These are phyloP conservation scores for Callorhinus ursinus DNA, from an alignment of 2,113 vertebrate species.

Conservation along the genomic window DNA sequence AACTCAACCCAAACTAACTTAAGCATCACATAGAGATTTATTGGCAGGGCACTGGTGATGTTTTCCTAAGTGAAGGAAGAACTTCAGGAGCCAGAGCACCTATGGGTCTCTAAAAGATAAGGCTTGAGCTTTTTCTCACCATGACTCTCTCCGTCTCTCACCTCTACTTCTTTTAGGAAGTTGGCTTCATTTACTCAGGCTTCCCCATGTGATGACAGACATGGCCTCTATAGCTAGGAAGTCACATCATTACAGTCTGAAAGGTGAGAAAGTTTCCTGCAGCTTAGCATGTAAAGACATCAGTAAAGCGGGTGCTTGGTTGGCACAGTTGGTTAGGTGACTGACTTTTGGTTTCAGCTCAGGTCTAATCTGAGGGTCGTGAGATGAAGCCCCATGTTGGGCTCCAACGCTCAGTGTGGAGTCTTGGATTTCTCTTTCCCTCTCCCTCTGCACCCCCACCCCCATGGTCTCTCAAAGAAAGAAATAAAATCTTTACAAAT, in stretches of 20 bases:
- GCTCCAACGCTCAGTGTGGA: neutral
- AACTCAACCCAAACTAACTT: neutral
- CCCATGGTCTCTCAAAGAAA: neutral
- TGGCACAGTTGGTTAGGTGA: neutral
- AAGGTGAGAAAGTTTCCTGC: neutral
- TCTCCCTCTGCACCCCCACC: neutral
- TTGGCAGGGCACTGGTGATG: neutral
- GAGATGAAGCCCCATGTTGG: neutral
- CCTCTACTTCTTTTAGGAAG: neutral
- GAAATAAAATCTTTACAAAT: neutral
- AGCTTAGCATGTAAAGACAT: neutral
- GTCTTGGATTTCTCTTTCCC: neutral
- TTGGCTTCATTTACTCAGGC: neutral
- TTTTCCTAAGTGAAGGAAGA: neutral
- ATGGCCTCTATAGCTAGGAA: neutral
- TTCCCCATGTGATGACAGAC: neutral
- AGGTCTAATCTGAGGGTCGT: neutral
- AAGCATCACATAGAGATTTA: neutral
- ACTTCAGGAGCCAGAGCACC: neutral
- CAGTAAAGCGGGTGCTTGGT: neutral
- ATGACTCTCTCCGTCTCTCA: neutral
- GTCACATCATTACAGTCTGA: neutral
- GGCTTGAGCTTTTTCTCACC: fast-evolving
- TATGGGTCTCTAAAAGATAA: neutral
- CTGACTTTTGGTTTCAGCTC: neutral